These are phyloP conservation scores for Philhelius pedissequus DNA, from an alignment of 2,888 invertebrate species.

Conservation along the genomic window DNA sequence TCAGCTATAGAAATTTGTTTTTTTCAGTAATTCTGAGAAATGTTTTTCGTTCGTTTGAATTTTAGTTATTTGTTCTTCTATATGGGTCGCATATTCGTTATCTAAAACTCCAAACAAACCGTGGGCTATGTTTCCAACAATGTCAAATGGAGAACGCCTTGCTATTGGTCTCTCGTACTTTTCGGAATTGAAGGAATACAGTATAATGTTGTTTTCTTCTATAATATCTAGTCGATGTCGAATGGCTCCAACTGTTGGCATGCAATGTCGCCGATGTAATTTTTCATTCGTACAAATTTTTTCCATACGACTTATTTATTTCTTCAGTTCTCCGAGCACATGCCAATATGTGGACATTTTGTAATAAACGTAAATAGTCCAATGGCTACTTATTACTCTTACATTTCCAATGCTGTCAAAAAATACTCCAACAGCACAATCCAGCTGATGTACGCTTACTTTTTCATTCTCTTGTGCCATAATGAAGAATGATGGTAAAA, in stretches of 20 bases:
- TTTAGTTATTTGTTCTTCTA: neutral
- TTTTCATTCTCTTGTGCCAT: neutral
- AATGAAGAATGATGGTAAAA: neutral
- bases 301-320: neutral
- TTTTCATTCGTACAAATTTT: neutral
- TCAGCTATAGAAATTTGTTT: neutral
- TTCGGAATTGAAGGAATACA: neutral
- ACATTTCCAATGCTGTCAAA: neutral
- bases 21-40: neutral
- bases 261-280: neutral
- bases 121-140: neutral
- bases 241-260: neutral
- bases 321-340: neutral
- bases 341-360: neutral
- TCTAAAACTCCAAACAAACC: neutral
- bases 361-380: neutral
- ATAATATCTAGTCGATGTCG: neutral
- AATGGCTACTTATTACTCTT: neutral
- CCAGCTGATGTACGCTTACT: neutral
- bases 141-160: neutral
- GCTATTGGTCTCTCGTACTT: neutral
- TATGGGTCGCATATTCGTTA: neutral
- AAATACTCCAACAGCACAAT: neutral
- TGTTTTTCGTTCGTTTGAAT: neutral
- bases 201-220: neutral